Evolutionary conservation across 2,888 invertebrate species (phyloP).

Genomic region (Drosophila parthenogenetica): DNA sequence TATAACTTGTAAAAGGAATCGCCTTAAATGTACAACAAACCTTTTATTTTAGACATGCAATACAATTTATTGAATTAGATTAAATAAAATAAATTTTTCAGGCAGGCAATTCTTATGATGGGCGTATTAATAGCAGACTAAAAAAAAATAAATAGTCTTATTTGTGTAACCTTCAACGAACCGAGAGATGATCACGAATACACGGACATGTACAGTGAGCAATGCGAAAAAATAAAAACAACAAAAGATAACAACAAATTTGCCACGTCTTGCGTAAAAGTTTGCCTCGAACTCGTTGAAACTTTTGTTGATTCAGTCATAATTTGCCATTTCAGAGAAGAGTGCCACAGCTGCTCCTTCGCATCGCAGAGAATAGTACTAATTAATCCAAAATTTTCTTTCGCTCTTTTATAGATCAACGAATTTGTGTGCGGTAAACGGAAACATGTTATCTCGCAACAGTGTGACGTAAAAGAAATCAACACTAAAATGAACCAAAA

Average conservation of each 20-base stretch:
- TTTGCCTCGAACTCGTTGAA: neutral
- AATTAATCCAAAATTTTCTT: neutral
- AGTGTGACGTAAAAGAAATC: no score
- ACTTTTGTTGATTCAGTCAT: neutral
- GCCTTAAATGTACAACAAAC: no score
- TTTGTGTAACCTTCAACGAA: conserved; percentile 1
- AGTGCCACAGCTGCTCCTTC: neutral
- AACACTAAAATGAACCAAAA: no score
- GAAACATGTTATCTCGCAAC: no score
- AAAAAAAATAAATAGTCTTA: neutral
- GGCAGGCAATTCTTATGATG: neutral
- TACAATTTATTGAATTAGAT: neutral
- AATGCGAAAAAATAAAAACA: neutral
- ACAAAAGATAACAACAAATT: conserved; percentile 5
- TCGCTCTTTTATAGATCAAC: neutral
- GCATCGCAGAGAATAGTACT: neutral
- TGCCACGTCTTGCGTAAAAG: neutral
- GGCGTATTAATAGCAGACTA: neutral
- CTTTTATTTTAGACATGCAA: neutral
- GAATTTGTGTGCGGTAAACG: no score
- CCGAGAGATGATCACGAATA: neutral
- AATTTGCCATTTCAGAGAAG: neutral
- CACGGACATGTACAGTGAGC: neutral
- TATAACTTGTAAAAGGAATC: neutral
- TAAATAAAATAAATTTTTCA: neutral